Base-by-base conservation (phyloP, 2,797 vertebrate genomes). In the Enteromius argenteus region DNA sequence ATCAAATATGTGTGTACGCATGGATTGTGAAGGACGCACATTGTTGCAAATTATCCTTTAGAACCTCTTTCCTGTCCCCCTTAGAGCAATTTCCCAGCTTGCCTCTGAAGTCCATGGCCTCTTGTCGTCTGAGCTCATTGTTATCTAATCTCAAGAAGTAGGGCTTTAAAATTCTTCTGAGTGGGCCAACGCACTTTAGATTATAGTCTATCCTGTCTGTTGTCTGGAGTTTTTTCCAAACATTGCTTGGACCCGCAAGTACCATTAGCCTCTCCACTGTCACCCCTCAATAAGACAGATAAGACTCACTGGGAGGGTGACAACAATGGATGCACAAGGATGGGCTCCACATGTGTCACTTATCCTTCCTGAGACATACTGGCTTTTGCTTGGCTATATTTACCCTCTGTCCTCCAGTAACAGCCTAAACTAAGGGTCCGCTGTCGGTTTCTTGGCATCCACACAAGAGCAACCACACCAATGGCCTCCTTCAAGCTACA, bases 31-130 rank as follows among this genome's bases (percentile, higher is more conserved):
- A 56, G 44, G 35, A 67, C 30, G 58, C 35, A 15, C 10, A 77
- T 68, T 67, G n/a, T 56, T 37, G 27, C 23, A 58, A 80, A 35
- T 21, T 1, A 79, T 75, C 77, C 84, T 79, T 86, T 11, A n/a
- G 9, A 84, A 77, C 11, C 32, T 76, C 35, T 66, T 75, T 17
- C 1, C 21, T 42, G 19, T 35, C 15, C 11, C 67, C 79, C 80
- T 86, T 89, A 90, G 83, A 84, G 73, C 84, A 89, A 88, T 91
- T 91, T 86, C 89, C 46, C 27, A 67, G 71, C 44, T 67, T 58
- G 58, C 81, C 51, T 60, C 67, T 80, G 5, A 60, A 72, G 83
- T 39, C 13, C 4, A 81, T 84, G 8, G 37, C 74, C 51, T 83
- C 85, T 86, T 81, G 37, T 73, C 6, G 37, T 80, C 82, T 87